phyloP scores from a whole-genome alignment of 1,140 invertebrate genomes.

The Philotrypesis tridentata region DNA sequence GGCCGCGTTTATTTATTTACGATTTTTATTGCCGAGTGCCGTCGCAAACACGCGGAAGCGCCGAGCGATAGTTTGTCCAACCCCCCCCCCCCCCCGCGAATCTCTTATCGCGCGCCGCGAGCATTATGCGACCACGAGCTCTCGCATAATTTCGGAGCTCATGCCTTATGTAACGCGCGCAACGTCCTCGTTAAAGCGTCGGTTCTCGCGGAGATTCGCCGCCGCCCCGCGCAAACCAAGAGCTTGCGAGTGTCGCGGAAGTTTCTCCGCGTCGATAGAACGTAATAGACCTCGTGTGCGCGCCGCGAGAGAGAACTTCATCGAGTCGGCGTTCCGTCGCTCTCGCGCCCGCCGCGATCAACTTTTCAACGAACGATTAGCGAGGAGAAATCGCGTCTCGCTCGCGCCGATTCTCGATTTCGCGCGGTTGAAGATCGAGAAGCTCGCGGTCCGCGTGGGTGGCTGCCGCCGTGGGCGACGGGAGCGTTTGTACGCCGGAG shows the following conservation, averaged over 20 bases:
- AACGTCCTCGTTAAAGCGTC: neutral
- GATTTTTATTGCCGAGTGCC: neutral
- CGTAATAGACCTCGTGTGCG: too few species aligned
- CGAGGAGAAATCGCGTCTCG: neutral
- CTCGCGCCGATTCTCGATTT: neutral
- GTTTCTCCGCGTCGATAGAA: neutral
- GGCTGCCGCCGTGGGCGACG: too few species aligned
- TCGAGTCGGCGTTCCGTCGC: neutral
- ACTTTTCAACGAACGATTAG: conserved; percentile 33
- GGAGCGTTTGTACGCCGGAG: too few species aligned
- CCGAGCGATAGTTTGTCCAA: too few species aligned
- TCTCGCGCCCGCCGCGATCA: neutral
- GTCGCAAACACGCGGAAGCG: too few species aligned
- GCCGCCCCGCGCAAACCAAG: conserved; percentile 27
- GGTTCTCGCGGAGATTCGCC: neutral
- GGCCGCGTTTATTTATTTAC: neutral
- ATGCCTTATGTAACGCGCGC: conserved; percentile 9
- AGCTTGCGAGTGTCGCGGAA: conserved; percentile 29
- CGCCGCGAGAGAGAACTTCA: conserved; percentile 19
- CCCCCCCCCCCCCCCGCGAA: neutral
- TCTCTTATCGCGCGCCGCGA: neutral
- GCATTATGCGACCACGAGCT: neutral
- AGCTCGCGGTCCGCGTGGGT: too few species aligned
- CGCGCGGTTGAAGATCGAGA: neutral
- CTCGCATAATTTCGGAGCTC: conserved; percentile 1